A percentile compares a stretch with the other conserved stretches of the same genome.
phyloP scores from a whole-genome alignment of 2,113 vertebrate genomes.

The Siniperca chuatsi region DNA sequence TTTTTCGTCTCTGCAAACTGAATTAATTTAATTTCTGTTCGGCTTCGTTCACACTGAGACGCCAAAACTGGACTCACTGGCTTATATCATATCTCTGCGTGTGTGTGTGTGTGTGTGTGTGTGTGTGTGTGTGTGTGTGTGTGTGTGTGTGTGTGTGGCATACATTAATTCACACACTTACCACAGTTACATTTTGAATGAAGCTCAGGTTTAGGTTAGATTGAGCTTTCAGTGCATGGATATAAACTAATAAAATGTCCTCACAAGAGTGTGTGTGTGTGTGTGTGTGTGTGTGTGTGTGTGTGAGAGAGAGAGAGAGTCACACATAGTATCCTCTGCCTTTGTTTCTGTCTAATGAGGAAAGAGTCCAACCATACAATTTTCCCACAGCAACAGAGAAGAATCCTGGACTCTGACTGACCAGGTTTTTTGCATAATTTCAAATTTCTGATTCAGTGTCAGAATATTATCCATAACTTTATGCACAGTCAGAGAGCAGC shows the following conservation, averaged over 20 bases:
- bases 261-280: not conserved
- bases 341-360: slow-evolving; percentile 5
- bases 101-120: slow-evolving; percentile 8
- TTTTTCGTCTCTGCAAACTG: slow-evolving; percentile 42
- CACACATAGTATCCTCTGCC: not conserved
- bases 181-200: not conserved
- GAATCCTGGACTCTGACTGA: not conserved
- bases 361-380: not conserved
- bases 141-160: not conserved
- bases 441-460: not conserved
- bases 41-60: slow-evolving; percentile 32
- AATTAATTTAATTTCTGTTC: slow-evolving; percentile 58
- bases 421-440: not conserved
- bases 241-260: slow-evolving; percentile 1
- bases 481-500: not conserved
- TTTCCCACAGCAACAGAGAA: slow-evolving; percentile 8
- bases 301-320: not conserved
- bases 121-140: not conserved
- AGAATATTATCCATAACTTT: not conserved
- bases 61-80: slow-evolving; percentile 18
- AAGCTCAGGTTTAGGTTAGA: not conserved
- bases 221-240: not conserved
- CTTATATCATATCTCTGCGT: not conserved
- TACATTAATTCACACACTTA: not conserved
- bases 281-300: not conserved